Evolutionary conservation across 2,113 vertebrate genomes (phyloP), one percentile per base, ranked within the genome.

Genomic region (Panurus biarmicus): DNA sequence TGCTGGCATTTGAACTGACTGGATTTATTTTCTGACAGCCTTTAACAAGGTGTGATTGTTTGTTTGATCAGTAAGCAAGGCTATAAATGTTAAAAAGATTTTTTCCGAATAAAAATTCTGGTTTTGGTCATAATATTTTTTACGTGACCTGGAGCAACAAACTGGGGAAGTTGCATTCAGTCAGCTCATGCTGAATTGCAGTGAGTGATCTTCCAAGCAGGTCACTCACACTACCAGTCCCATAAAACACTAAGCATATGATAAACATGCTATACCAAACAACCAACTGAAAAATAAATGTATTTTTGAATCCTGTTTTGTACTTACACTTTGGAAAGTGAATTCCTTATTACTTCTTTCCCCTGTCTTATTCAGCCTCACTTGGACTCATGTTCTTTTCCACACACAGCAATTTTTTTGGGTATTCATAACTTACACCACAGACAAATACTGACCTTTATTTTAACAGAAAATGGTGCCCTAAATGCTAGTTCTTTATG

Each of bases 401-500:
- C 25, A 47, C 11, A 38, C 5, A 35, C 3, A 74, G 19, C 2
- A 25, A 12, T 14, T n/a, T 72, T 51, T 64, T 9, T 0, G 24
- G 11, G 8, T 69, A 29, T 65, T 21, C 10, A 11, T 26, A 64
- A 35, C 14, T 16, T 71, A 35, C 4, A 40, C 11, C 5, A 26
- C 5, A 71, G 24, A 45, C 6, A 60, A 89, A 48, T 11, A 79
- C 6, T 7, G 3, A 67, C 22, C 6, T 85, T 76, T 79, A 26
- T 76, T 85, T 74, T 76, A n/a, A 51, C 25, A 44, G 35, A 40
- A 76, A 84, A 57, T 24, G 13, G 11, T 69, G 7, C 33, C 35
- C 11, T 75, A 78, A 92, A 64, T 83, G 2, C 4, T 60, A 38
- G 5, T 56, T 76, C 54, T 28, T 58, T 72, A 14, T 26, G 10